phyloP scores from a whole-genome alignment of 2,888 invertebrate species.

The Volucella inflata region DNA sequence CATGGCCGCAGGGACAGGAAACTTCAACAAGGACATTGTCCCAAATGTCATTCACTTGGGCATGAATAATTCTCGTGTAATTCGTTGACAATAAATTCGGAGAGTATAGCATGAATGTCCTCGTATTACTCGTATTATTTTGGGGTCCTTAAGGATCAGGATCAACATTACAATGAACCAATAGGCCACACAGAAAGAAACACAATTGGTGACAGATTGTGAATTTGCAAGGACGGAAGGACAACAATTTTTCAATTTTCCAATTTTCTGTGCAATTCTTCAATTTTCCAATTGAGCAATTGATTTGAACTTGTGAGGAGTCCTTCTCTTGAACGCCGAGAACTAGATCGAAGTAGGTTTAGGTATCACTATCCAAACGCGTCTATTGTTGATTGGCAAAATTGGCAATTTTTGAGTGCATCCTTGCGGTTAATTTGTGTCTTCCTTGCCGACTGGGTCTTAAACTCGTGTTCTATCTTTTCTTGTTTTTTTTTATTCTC shows the following conservation, averaged over 20 bases:
- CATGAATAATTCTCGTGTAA: constrained; percentile 73
- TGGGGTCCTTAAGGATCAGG: constrained; percentile 54
- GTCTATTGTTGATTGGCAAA: constrained; percentile 55
- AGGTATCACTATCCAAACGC: constrained; percentile 45
- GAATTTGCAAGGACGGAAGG: constrained; percentile 32
- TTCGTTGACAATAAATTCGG: constrained; percentile 70
- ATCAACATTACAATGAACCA: not conserved
- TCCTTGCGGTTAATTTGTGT: constrained; percentile 71
- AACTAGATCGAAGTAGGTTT: constrained; percentile 13
- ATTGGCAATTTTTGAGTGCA: constrained; percentile 67
- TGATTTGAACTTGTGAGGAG: constrained; percentile 57
- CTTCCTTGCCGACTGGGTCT: constrained; percentile 1
- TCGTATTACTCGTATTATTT: not conserved
- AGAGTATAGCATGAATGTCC: constrained; percentile 19
- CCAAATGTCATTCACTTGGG: constrained; percentile 65
- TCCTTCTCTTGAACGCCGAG: constrained; percentile 23
- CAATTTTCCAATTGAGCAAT: constrained; percentile 68
- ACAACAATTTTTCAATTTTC: constrained; percentile 34
- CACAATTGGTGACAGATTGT: constrained; percentile 54
- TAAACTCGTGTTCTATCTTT: not conserved
- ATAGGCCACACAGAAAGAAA: constrained; percentile 53
- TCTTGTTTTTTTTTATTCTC: constrained; percentile 14
- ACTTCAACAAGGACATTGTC: constrained; percentile 34
- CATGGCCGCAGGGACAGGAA: constrained; percentile 60
- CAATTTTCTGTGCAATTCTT: constrained; percentile 12